phyloP scores from a whole-genome alignment of 2,113 vertebrate species.

The Esox niger region DNA sequence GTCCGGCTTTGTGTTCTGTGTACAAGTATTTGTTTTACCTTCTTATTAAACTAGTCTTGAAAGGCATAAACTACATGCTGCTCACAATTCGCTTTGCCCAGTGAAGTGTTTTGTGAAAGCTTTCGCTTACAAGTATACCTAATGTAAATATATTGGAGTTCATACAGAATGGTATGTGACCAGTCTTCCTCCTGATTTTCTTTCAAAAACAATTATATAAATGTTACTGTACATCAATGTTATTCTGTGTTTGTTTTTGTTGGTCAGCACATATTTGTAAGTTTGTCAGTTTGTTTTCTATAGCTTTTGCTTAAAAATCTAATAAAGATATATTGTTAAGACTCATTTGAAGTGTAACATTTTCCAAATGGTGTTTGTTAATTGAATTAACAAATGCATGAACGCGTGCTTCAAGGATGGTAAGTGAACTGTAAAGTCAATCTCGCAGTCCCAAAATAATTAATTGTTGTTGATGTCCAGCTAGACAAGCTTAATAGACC shows the following conservation, averaged over 20 bases:
- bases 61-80: neutral
- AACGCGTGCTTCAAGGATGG: neutral
- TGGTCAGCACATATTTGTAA: slow-evolving; percentile 8
- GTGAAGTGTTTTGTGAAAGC: slow-evolving; percentile 17
- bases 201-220: slow-evolving; percentile 19
- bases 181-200: slow-evolving; percentile 32
- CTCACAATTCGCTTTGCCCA: slow-evolving; percentile 15
- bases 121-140: slow-evolving; percentile 7
- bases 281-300: slow-evolving; percentile 29
- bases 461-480: neutral
- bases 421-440: neutral
- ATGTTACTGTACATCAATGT: slow-evolving; percentile 8
- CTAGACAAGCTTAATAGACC: neutral
- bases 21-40: slow-evolving; percentile 25
- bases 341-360: neutral
- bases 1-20: slow-evolving; percentile 42
- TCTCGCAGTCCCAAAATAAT: neutral
- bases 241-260: slow-evolving; percentile 35
- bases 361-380: neutral
- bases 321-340: slow-evolving; percentile 47
- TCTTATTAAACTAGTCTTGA: slow-evolving; percentile 10
- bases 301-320: slow-evolving; percentile 37
- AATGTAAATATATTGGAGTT: slow-evolving; percentile 38
- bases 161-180: slow-evolving; percentile 42
- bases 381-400: neutral